Conservation (phyloP, 2,888 invertebrate genomes). For the Antheraea yamamai region DNA sequence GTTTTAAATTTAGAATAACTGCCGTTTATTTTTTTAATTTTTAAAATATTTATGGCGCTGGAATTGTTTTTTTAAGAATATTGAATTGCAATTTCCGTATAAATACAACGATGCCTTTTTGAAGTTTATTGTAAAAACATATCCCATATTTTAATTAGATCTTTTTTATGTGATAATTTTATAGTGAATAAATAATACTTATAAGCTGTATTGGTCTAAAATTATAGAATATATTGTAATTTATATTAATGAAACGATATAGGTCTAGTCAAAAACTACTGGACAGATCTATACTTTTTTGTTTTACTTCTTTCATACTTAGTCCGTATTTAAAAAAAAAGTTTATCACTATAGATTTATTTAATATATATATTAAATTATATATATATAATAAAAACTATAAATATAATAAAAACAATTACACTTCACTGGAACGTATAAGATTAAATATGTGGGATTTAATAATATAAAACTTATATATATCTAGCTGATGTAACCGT, state of each 20-base stretch:
- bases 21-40: neutral
- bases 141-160: neutral
- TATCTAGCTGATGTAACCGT: too few relatives aligned
- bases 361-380: too few relatives aligned
- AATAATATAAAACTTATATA: neutral
- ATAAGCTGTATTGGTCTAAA: too few relatives aligned
- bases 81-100: neutral
- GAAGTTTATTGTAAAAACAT: neutral
- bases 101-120: neutral
- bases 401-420: too few relatives aligned
- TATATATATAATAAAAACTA: too few relatives aligned
- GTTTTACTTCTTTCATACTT: too few relatives aligned
- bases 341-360: too few relatives aligned
- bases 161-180: neutral
- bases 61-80: neutral
- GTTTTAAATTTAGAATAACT: neutral
- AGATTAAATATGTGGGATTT: neutral
- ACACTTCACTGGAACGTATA: neutral
- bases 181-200: neutral
- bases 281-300: too few relatives aligned
- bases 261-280: too few relatives aligned
- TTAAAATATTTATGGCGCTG: neutral
- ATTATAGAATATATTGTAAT: too few relatives aligned
- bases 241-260: too few relatives aligned
- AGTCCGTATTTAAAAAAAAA: too few relatives aligned